Base-by-base conservation (phyloP, 1,140 invertebrate species). In the Megalonaias nervosa region DNA sequence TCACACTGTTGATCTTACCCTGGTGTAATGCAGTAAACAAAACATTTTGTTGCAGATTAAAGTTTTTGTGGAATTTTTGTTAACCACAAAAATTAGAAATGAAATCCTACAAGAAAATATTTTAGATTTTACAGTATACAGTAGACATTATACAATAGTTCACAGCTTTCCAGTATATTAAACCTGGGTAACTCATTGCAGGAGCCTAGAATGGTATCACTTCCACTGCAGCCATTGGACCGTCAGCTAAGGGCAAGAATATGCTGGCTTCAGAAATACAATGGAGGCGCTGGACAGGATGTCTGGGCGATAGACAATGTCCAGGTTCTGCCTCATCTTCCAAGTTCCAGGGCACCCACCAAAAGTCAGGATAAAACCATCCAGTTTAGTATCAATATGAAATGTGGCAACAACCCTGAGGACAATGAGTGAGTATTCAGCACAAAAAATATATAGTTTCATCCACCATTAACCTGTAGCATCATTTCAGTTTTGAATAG, bases 301-400 rank as follows among this genome's bases (percentile, higher is more conserved):
- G 83, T 88, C 13, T 91, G 91, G 91, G 82, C 86, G 21, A 62
- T 91, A 31, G 89, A 91, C 71, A 81, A 83, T 56, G 82, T 91
- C 13, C 60, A 82, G 17, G 68, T 91, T 13, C 78, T 90, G 19
- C 89, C 90, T 60, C 72, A 81, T 38, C 65, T 89, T 26, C 85
- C 87, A 4, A 64, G 73, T 15, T 64, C 48, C 13, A 74, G 75
- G 14, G 82, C 81, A 17, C 66, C 68, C 13, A 80, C 83, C 57
- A 67, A 62, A 17, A 80, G 72, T 23, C 75, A 68, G 9, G 72
- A 86, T 48, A 86, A 89, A 77, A 84, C 86, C 21, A 61, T 89
- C 6, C 90, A 91, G 77, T 90, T 89, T 58, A 72, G 72, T 48
- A 62, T 89, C 15, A 90, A 88, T 74, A 74, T 88, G 71, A 59